Evolutionary conservation across 2,797 vertebrate genomes (phyloP).

Genomic region (Champsocephalus esox): DNA sequence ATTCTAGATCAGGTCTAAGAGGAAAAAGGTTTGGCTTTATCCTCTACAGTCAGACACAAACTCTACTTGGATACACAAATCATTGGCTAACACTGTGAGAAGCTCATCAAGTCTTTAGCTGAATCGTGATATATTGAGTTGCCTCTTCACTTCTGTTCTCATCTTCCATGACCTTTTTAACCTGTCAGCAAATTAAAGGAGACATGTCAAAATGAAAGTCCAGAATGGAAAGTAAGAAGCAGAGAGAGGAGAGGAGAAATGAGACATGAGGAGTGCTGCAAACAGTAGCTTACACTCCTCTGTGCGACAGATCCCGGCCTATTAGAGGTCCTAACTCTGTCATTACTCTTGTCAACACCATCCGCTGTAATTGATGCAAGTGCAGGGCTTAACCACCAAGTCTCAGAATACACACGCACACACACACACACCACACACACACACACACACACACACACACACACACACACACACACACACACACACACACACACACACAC

Average conservation of each 20-base stretch:
- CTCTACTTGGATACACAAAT: not conserved
- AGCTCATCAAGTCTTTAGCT: slow-evolving; percentile 1
- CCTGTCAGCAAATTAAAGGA: slow-evolving; percentile 69
- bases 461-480: slow-evolving; percentile 35
- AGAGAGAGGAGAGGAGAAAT: slow-evolving; percentile 22
- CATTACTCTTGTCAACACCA: slow-evolving; percentile 92
- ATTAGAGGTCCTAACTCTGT: slow-evolving; percentile 86
- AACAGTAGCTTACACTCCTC: slow-evolving; percentile 66
- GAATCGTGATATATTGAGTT: not conserved
- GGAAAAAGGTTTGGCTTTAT: slow-evolving; percentile 8
- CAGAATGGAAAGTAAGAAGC: slow-evolving; percentile 30
- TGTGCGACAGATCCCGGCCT: slow-evolving; percentile 82
- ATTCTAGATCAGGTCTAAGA: not conserved
- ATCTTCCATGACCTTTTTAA: slow-evolving; percentile 74
- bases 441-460: slow-evolving; percentile 2
- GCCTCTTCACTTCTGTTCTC: slow-evolving; percentile 3
- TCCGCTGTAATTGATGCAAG: slow-evolving; percentile 89
- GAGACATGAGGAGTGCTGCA: slow-evolving; percentile 31
- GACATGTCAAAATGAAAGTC: slow-evolving; percentile 12
- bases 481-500: slow-evolving; percentile 9
- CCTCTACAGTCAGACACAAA: slow-evolving; percentile 8
- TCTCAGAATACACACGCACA: slow-evolving; percentile 62
- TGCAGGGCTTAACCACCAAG: slow-evolving; percentile 82
- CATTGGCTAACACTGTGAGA: slow-evolving; percentile 2
- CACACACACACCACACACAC: slow-evolving; percentile 13